phyloP scores from a whole-genome alignment of 2,113 vertebrate genomes.

The Pungitius pungitius region DNA sequence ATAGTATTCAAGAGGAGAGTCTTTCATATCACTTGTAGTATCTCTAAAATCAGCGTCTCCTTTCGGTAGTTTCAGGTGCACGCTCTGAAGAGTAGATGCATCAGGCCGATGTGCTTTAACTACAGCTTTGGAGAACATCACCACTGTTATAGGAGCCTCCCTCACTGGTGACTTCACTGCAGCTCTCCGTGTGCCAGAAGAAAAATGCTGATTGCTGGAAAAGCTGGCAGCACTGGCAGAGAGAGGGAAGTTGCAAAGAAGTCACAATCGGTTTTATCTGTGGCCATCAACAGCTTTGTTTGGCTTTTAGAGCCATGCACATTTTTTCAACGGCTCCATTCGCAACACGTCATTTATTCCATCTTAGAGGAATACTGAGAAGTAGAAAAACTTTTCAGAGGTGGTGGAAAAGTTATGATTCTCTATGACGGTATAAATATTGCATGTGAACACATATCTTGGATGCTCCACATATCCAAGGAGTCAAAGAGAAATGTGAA shows the following conservation, averaged over 20 bases:
- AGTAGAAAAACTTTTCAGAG: too few species aligned
- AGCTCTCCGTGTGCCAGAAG: not conserved
- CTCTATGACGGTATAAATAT: too few species aligned
- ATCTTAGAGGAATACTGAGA: too few species aligned
- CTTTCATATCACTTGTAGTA: not conserved
- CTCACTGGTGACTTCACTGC: not conserved
- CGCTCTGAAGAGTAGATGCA: not conserved
- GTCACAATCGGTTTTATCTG: not conserved
- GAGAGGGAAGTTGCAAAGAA: not conserved
- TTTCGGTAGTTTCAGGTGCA: not conserved
- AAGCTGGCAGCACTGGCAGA: not conserved
- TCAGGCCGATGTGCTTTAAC: not conserved
- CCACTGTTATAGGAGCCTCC: not conserved
- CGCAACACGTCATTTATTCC: too few species aligned
- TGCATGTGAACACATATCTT: constrained; percentile 4
- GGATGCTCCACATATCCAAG: constrained; percentile 13
- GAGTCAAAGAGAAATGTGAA: constrained; percentile 8
- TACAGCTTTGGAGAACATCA: not conserved
- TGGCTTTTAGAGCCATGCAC: too few species aligned
- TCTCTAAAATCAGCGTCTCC: not conserved
- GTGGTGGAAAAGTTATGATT: not conserved
- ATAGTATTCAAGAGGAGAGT: not conserved
- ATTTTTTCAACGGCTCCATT: too few species aligned
- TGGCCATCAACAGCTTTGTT: too few species aligned
- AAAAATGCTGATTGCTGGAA: not conserved